Conservation (phyloP, 2,797 vertebrate genomes). For the Centroberyx gerrardi region DNA sequence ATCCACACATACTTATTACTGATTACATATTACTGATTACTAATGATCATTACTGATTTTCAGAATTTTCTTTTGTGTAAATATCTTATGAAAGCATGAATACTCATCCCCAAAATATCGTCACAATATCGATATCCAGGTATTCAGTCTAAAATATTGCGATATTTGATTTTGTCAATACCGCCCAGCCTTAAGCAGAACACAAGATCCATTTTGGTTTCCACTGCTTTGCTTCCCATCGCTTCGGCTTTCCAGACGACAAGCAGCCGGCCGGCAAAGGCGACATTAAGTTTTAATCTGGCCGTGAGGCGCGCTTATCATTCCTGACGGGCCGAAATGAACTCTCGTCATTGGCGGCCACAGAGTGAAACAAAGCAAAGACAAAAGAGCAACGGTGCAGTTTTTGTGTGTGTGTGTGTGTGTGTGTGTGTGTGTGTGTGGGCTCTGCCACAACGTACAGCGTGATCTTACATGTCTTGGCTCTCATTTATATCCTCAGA, state of each 20-base stretch:
- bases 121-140: too few species aligned
- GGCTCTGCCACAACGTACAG: not conserved
- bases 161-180: too few species aligned
- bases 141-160: too few species aligned
- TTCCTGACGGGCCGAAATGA: slow-evolving; percentile 27
- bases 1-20: too few species aligned
- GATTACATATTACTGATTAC: too few species aligned
- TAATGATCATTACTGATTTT: too few species aligned
- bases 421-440: too few species aligned
- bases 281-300: slow-evolving; percentile 66
- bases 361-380: slow-evolving; percentile 27
- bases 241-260: slow-evolving; percentile 32
- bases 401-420: not conserved
- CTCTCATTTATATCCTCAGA: slow-evolving; percentile 21
- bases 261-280: slow-evolving; percentile 19
- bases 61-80: too few species aligned
- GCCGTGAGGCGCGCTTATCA: slow-evolving; percentile 49
- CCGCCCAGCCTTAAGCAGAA: not conserved
- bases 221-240: slow-evolving; percentile 3
- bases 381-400: not conserved
- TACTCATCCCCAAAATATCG: too few species aligned
- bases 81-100: too few species aligned
- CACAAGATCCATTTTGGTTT: slow-evolving; percentile 24
- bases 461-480: not conserved
- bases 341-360: slow-evolving; percentile 31